These are phyloP conservation scores for Capitulum mitella DNA, from an alignment of 2,888 invertebrate species.

Conservation along the genomic window DNA sequence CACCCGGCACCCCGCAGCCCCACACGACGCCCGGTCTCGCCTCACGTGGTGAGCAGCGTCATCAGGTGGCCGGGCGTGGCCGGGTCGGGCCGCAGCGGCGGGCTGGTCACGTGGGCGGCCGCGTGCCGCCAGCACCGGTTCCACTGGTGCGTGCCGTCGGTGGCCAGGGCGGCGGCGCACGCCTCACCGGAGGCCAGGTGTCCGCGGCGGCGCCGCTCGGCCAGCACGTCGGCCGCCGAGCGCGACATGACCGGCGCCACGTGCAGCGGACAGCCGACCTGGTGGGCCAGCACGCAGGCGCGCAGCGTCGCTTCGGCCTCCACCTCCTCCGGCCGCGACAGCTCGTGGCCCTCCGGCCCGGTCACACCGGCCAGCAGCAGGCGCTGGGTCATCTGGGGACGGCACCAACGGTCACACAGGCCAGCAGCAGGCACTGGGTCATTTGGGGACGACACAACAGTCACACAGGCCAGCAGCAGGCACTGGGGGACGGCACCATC, in stretches of 20 bases:
- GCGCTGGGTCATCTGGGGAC: constrained; percentile 63
- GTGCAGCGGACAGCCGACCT: constrained; percentile 79
- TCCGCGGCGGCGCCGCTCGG: constrained; percentile 55
- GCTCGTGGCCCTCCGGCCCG: constrained; percentile 89
- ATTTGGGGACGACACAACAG: no score
- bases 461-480: no score
- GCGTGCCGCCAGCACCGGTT: constrained; percentile 86
- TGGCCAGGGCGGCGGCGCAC: constrained; percentile 69
- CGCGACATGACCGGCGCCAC: constrained; percentile 96
- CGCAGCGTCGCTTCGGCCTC: constrained; percentile 93
- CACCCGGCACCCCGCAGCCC: no score
- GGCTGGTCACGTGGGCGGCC: constrained; percentile 88
- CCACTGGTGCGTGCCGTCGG: constrained; percentile 68
- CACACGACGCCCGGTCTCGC: no score
- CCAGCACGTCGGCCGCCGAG: constrained; percentile 72
- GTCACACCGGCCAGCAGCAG: constrained; percentile 75
- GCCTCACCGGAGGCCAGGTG: constrained; percentile 82
- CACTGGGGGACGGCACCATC: no score
- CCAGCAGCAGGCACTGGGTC: no score
- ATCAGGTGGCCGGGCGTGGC: constrained; percentile 76
- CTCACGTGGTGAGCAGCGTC: constrained; percentile 39
- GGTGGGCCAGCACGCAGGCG: constrained; percentile 86
- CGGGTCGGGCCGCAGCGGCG: constrained; percentile 87
- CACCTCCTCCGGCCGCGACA: constrained; percentile 90
- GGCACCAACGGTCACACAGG: no score